phyloP scores from a whole-genome alignment of 2,888 invertebrate genomes.

The Cryptus viduatorius region DNA sequence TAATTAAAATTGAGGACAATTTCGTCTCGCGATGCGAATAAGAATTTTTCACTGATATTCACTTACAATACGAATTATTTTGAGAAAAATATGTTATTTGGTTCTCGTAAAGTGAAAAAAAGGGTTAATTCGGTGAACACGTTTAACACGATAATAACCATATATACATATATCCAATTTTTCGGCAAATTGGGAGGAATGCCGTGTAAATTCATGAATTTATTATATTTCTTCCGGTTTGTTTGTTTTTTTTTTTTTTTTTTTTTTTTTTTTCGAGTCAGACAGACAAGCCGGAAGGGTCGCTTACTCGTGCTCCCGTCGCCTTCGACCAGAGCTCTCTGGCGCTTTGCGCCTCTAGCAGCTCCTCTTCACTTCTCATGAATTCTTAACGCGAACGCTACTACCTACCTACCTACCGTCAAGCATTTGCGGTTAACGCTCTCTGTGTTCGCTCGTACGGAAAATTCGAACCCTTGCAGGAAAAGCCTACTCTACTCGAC shows the following conservation, averaged over 20 bases:
- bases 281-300: constrained; percentile 20
- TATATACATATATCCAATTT: not conserved
- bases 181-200: not conserved
- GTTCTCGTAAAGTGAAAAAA: not conserved
- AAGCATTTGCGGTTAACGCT: constrained; percentile 55
- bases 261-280: too few relatives aligned
- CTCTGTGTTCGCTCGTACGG: constrained; percentile 55
- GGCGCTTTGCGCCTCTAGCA: constrained; percentile 16
- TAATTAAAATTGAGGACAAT: constrained; percentile 68
- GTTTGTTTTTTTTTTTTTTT: not conserved
- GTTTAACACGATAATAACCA: not conserved
- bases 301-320: constrained; percentile 19
- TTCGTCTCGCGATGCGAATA: constrained; percentile 39
- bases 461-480: constrained; percentile 57
- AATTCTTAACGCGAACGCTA: constrained; percentile 31
- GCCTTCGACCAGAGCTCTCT: constrained; percentile 17
- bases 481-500: constrained; percentile 39
- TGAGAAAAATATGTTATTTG: not conserved
- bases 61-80: not conserved
- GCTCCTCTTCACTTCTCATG: constrained; percentile 37
- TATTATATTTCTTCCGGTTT: not conserved
- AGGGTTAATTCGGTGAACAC: not conserved
- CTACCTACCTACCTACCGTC: constrained; percentile 5
- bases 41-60: constrained; percentile 15
- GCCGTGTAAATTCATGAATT: constrained; percentile 29